Evolutionary conservation across 2,113 vertebrate genomes (phyloP).

Genomic region (Heteronetta atricapilla): DNA sequence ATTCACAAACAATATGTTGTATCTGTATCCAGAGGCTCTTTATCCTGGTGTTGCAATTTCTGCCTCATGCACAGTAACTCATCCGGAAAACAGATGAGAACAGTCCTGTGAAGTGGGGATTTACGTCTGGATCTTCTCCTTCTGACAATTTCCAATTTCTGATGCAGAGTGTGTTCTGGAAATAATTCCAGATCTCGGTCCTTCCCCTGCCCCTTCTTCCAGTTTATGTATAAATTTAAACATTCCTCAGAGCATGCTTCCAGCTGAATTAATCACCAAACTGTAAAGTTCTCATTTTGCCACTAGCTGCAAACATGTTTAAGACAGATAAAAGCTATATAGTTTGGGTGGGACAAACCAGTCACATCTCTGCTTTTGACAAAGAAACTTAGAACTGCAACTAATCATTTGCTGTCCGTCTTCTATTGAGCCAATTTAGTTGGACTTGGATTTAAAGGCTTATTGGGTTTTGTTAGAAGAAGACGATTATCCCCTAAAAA

Average conservation of each 20-base stretch:
- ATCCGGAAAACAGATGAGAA: not conserved
- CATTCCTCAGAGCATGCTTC: not conserved
- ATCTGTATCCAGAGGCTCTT: not conserved
- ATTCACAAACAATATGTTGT: not conserved
- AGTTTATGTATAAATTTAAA: not conserved
- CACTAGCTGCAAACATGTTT: not conserved
- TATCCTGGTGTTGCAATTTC: not conserved
- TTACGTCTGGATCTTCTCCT: not conserved
- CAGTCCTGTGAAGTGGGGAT: not conserved
- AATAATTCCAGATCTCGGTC: not conserved
- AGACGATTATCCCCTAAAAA: not conserved
- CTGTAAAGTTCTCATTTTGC: not conserved
- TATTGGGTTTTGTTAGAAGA: not conserved
- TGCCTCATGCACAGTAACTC: not conserved
- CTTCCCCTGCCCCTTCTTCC: not conserved
- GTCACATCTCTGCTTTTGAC: not conserved
- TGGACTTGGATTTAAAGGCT: not conserved
- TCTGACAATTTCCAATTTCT: not conserved
- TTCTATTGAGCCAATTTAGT: not conserved
- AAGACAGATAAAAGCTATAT: not conserved
- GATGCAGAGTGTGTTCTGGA: not conserved
- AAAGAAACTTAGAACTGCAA: not conserved
- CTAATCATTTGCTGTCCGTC: not conserved
- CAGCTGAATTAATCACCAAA: not conserved
- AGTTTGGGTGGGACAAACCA: not conserved